Evolutionary conservation across 2,113 vertebrate genomes (phyloP).

Genomic region (Misgurnus anguillicaudatus): DNA sequence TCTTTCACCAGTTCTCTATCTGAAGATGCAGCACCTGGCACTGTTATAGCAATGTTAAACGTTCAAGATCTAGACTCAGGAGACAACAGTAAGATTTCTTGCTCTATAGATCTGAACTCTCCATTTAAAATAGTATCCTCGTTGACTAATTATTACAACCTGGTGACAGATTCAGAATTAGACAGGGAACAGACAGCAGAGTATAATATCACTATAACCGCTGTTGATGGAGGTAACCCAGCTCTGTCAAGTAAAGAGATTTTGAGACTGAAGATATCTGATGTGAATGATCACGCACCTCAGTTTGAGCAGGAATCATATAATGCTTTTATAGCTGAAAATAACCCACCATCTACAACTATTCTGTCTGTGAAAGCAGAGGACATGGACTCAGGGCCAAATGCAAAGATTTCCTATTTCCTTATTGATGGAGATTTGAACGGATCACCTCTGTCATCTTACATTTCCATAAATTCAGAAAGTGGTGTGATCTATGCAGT

Average conservation of each 20-base stretch:
- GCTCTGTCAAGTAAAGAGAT: conserved; percentile 65
- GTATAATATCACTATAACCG: conserved; percentile 80
- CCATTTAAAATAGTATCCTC: conserved; percentile 73
- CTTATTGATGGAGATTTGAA: conserved; percentile 67
- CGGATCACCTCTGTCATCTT: conserved; percentile 57
- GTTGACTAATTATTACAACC: conserved; percentile 71
- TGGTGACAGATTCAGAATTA: conserved; percentile 73
- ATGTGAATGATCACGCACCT: conserved; percentile 76
- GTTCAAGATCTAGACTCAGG: conserved; percentile 75
- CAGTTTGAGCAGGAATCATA: conserved; percentile 61
- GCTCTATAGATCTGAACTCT: conserved; percentile 65
- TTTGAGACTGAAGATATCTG: conserved; percentile 70
- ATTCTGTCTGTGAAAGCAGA: conserved; percentile 68
- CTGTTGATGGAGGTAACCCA: conserved; percentile 70
- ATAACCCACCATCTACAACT: conserved; percentile 68
- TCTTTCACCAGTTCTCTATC: conserved; percentile 70
- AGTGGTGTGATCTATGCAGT: conserved; percentile 68
- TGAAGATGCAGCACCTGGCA: conserved; percentile 68
- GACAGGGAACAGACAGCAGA: conserved; percentile 81
- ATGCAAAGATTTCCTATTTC: conserved; percentile 71
- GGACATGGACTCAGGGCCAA: conserved; percentile 69
- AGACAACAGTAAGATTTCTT: conserved; percentile 71
- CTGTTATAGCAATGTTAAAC: conserved; percentile 75
- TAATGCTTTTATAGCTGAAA: conserved; percentile 66
- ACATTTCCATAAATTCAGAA: conserved; percentile 74